phyloP scores from a whole-genome alignment of 2,797 vertebrate genomes.

The Momotus momota region DNA sequence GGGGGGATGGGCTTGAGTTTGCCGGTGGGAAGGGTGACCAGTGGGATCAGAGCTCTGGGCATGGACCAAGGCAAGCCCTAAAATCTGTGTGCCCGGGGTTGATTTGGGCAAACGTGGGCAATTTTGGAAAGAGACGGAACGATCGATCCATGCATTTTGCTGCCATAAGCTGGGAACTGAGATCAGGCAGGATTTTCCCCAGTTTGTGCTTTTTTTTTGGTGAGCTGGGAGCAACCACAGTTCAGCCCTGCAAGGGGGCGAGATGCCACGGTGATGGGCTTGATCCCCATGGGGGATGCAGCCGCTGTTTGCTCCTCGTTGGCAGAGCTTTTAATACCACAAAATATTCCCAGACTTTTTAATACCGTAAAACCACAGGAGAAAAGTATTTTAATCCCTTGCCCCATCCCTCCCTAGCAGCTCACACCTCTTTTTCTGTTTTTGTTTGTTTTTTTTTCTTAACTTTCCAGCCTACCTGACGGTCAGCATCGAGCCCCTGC shows the following conservation, averaged over 20 bases:
- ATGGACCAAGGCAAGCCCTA: fast-evolving
- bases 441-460: not conserved
- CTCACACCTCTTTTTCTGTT: fast-evolving
- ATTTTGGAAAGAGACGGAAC: not conserved
- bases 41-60: not conserved
- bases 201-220: not conserved
- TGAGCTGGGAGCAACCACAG: fast-evolving
- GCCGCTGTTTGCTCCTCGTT: fast-evolving
- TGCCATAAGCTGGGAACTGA: not conserved
- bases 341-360: fast-evolving
- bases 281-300: fast-evolving
- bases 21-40: fast-evolving
- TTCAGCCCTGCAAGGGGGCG: fast-evolving
- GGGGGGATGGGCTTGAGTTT: not conserved
- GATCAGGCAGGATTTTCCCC: not conserved
- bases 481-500: constrained; percentile 96
- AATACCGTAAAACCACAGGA: fast-evolving
- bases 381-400: not conserved
- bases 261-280: fast-evolving
- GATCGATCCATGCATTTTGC: fast-evolving
- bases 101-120: fast-evolving
- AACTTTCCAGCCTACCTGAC: constrained; percentile 90
- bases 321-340: fast-evolving
- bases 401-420: fast-evolving
- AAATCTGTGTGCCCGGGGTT: fast-evolving